Conservation (phyloP, 2,113 vertebrate genomes). For the Periophthalmus modestus region DNA sequence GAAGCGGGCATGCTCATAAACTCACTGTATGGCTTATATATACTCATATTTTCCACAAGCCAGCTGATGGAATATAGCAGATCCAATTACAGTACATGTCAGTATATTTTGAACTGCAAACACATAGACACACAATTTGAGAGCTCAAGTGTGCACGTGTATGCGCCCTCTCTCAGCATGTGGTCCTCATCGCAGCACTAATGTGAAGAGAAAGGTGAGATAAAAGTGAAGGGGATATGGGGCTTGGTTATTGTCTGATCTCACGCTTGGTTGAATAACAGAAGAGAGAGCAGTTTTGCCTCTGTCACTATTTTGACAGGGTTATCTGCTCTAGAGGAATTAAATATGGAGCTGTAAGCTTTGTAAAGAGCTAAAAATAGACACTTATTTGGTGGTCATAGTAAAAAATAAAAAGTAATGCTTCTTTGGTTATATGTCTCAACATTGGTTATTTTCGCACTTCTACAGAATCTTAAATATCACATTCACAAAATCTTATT, state of each 20-base stretch:
- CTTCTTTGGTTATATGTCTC: neutral
- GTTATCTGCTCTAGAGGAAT: conserved; percentile 31
- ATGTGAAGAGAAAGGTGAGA: conserved; percentile 63
- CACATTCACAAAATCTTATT: neutral
- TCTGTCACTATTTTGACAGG: conserved; percentile 47
- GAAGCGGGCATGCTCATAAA: neutral
- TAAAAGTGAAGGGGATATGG: conserved; percentile 53
- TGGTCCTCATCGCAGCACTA: conserved; percentile 46
- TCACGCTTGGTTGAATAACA: conserved; percentile 50
- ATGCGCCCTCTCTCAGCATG: conserved; percentile 37
- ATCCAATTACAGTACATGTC: conserved; percentile 9
- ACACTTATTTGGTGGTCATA: too few species aligned
- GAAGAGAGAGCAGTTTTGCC: conserved; percentile 36
- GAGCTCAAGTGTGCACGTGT: conserved; percentile 23
- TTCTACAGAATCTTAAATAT: neutral
- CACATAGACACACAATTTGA: conserved; percentile 6
- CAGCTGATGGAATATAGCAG: conserved; percentile 1
- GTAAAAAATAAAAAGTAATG: neutral
- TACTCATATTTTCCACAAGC: too few species aligned
- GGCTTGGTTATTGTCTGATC: conserved; percentile 56
- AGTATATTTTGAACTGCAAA: neutral
- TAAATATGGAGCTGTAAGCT: neutral
- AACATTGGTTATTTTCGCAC: too few species aligned
- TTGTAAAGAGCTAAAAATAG: neutral
- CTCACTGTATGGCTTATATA: neutral